Evolutionary conservation across 2,113 vertebrate species (phyloP).

Genomic region (Sarotherodon lohbergeri): DNA sequence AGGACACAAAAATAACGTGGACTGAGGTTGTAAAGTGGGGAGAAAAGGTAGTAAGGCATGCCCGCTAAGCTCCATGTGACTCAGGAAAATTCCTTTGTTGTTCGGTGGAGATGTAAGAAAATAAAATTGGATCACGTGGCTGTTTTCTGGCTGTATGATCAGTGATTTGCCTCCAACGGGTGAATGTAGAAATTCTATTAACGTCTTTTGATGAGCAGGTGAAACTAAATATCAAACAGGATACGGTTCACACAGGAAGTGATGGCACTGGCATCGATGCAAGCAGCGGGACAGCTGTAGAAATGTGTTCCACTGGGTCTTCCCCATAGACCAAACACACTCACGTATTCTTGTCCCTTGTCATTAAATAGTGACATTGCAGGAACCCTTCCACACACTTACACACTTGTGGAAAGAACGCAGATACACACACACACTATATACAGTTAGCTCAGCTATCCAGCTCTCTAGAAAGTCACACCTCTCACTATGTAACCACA

Average conservation of each 20-base stretch:
- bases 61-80: not conserved
- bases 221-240: not conserved
- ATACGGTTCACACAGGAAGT: not conserved
- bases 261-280: not conserved
- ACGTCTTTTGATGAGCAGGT: not conserved
- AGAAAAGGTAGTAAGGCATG: not conserved
- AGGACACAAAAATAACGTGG: not conserved
- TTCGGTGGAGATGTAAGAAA: not conserved
- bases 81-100: not conserved
- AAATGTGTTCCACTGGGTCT: conserved; percentile 5
- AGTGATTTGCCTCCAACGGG: too few relatives aligned
- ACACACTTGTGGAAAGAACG: conserved; percentile 40
- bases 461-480: conserved; percentile 29
- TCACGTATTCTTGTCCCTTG: not conserved
- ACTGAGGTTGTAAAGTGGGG: not conserved
- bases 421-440: conserved; percentile 11
- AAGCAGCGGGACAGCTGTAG: conserved; percentile 21
- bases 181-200: not conserved
- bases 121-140: not conserved
- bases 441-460: not conserved
- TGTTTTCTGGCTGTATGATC: not conserved
- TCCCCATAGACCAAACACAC: conserved; percentile 6
- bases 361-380: conserved; percentile 14
- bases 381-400: not conserved
- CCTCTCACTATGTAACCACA: conserved; percentile 36